Evolutionary conservation across 2,797 vertebrate species (phyloP), one percentile per base, ranked within the genome.

Genomic region (Pseudotriccus pelzelni): DNA sequence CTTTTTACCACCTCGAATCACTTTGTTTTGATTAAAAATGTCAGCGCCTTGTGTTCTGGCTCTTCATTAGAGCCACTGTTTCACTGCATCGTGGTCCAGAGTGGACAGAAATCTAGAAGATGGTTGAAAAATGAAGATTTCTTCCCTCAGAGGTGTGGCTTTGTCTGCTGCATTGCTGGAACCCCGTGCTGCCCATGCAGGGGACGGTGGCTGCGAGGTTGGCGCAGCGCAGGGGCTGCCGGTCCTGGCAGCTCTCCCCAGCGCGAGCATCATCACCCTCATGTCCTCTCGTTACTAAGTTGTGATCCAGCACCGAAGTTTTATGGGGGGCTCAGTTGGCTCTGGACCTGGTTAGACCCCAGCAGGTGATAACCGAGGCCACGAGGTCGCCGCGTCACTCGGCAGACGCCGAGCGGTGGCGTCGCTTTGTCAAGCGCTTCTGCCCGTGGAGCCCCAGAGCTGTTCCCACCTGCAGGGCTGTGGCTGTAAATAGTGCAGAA

Each of bases 1-100:
- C 86, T 92, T 96, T 88, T 94, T 69, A 52, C 55, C 81, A 55
- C 87, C 53, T 87, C 46, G 25, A 30, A 82, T 87, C 55, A 6
- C 70, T 93, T 86, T 27, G 70, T 84, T 92, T 92, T 69, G n/a
- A 84, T 92, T 84, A 34, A 87, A 93, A 82, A 84, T 62, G 21
- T 78, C 78, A 66, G 63, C 2, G 2, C 73, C 69, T 90, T 55
- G 36, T 55, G 32, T 47, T 30, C 50, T n/a, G 80, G 46, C n/a
- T 34, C 69, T 81, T 91, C 53, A 22, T 90, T 78, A 47, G n/a
- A 28, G 2, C 52, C 39, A 7, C 12, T 9, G 13, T 76, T 84
- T 69, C 84, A 39, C 59, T 44, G 19, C 49, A 55, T 55, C 14
- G 2, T 53, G 46, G 41, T 52, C 43, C 22, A 5, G 46, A 82